Evolutionary conservation across 64 coral and sea anemone genomes (phyloP), one percentile per base, ranked within the genome.

Genomic region (Hydrozoanthus tunicans): DNA sequence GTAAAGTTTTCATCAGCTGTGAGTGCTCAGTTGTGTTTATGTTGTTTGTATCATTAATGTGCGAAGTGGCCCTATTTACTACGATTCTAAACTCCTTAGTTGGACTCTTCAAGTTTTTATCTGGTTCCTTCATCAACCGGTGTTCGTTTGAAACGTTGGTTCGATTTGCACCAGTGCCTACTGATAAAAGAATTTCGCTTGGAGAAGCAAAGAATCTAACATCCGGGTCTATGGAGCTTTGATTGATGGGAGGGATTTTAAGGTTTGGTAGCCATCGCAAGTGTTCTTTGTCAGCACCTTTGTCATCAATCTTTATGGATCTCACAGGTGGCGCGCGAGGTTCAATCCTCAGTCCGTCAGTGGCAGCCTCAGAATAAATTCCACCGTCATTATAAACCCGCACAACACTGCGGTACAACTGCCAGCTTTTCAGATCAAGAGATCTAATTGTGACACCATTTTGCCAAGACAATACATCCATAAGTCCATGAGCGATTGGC

Each of bases 181-280:
- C 32, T 5, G 27, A 10, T 10, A 86, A 7, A 13, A 54, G 82
- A 24, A 86, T 69, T 54, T 95, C 91, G 23, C 56, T 92, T 77
- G 90, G 94, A 4, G 94, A 95, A 20, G 94, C 92, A 56, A 95
- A 89, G 23, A 82, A 95, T 2, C 53, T 90, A 9, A 92, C 64
- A 54, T 92, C 90, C 12, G 56, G 5, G 14, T 92, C 90, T n/a
- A 90, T 17, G 9, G 77, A 67, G 82, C 53, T 92, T 58, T 51
- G 5, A 53, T 84, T 92, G 4, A 82, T 27, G n/a, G 43, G 52
- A 2, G 90, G 84, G 62, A 95, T 14, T n/a, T 81, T 90, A 9
- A 95, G 32, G 56, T 89, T 81, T 58, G 94, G 94, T 9, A 92
- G 26, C 94, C 94, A 95, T 12, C 90, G 81, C 58, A 58, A 27